Conservation (phyloP, 2,888 invertebrate genomes). For the Cacoxenus indagator region DNA sequence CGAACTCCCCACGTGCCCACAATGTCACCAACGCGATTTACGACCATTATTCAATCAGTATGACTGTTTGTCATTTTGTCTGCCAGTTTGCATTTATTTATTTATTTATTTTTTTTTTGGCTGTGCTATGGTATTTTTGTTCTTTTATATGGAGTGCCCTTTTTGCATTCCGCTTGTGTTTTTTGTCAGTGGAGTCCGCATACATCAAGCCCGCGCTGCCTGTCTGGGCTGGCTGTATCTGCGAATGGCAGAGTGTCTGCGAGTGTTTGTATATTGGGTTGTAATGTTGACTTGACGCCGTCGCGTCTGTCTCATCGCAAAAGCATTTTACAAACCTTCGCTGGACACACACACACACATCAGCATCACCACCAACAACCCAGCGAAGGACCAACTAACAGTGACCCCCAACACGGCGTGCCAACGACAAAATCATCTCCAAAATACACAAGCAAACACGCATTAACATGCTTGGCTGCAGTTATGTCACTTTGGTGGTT, state of each 20-base stretch:
- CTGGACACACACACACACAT: constrained; percentile 2
- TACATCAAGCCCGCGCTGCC: constrained; percentile 2
- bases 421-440: not conserved
- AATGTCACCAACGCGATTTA: constrained; percentile 62
- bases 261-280: constrained; percentile 15
- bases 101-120: constrained; percentile 30
- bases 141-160: too few species aligned
- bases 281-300: constrained; percentile 59
- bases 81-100: constrained; percentile 32
- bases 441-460: not conserved
- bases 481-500: not conserved
- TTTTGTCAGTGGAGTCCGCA: not conserved
- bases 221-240: constrained; percentile 27
- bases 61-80: constrained; percentile 64
- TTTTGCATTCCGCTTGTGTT: too few species aligned
- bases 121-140: constrained; percentile 14
- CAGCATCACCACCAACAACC: constrained; percentile 28
- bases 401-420: not conserved
- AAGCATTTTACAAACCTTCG: constrained; percentile 41
- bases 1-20: constrained; percentile 24
- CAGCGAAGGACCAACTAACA: not conserved
- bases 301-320: constrained; percentile 59
- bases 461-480: not conserved
- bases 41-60: constrained; percentile 64
- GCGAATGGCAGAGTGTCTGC: constrained; percentile 9